Evolutionary conservation across 2,113 vertebrate genomes (phyloP).

Genomic region (Pterocles orientalis): DNA sequence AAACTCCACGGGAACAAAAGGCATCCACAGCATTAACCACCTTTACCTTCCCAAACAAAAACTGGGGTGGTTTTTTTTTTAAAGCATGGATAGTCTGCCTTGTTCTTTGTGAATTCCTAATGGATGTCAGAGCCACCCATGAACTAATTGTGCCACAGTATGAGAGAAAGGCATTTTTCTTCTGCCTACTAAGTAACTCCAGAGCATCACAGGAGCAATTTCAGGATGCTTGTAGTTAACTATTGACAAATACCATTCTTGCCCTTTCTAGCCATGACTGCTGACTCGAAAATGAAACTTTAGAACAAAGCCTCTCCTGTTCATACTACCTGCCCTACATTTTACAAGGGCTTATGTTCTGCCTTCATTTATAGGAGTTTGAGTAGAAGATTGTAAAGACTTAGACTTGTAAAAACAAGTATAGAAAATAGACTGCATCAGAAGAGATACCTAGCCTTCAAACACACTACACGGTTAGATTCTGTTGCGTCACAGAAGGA

Average conservation of each 20-base stretch:
- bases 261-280: not conserved
- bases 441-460: not conserved
- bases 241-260: not conserved
- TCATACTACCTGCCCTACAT: not conserved
- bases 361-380: not conserved
- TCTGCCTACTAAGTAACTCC: not conserved
- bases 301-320: not conserved
- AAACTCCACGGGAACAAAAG: not conserved
- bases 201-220: not conserved
- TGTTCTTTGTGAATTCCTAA: not conserved
- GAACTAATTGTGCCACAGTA: not conserved
- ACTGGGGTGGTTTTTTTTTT: not conserved
- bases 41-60: not conserved
- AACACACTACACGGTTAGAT: not conserved
- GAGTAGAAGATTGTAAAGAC: not conserved
- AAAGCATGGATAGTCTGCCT: not conserved
- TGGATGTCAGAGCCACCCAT: not conserved
- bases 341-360: not conserved
- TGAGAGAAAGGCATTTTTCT: not conserved
- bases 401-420: not conserved
- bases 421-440: not conserved
- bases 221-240: not conserved
- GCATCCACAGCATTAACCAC: not conserved
- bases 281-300: not conserved
- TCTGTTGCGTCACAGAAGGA: not conserved